phyloP scores from a whole-genome alignment of 64 coral and sea anemone genomes.

The Montipora sp. region DNA sequence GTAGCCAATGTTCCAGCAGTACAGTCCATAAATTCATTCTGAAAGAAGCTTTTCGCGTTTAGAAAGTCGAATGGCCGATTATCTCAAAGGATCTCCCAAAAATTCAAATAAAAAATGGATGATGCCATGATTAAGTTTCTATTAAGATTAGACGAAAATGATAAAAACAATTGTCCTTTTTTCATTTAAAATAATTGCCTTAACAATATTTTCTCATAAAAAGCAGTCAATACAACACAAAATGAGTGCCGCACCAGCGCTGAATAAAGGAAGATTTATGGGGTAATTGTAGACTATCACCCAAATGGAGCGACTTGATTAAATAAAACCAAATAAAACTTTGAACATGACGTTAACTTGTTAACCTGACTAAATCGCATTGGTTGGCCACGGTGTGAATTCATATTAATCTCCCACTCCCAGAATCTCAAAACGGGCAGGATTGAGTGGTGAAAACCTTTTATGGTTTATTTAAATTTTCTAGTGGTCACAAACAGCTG shows the following conservation, averaged over 20 bases:
- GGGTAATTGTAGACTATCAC: neutral
- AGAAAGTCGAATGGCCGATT: neutral
- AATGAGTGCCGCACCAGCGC: neutral
- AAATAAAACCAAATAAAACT: neutral
- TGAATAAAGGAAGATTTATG: neutral
- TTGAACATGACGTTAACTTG: slow-evolving; percentile 24
- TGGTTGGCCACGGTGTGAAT: slow-evolving; percentile 31
- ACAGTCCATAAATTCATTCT: neutral
- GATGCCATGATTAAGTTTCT: slow-evolving; percentile 4
- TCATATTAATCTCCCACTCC: slow-evolving; percentile 34
- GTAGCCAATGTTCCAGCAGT: no score
- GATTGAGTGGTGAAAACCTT: slow-evolving; percentile 18
- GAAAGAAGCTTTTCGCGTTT: neutral
- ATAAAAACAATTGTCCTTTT: slow-evolving; percentile 29
- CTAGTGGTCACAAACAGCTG: slow-evolving; percentile 41
- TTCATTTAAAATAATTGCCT: neutral
- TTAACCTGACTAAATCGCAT: slow-evolving; percentile 16
- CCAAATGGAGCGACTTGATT: slow-evolving; percentile 9
- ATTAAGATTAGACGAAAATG: slow-evolving; percentile 8
- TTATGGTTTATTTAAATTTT: neutral
- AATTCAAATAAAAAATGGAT: slow-evolving; percentile 37
- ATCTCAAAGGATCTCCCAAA: neutral
- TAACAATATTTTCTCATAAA: neutral
- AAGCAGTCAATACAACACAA: neutral
- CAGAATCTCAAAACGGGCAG: neutral